Evolutionary conservation across 2,113 vertebrate species (phyloP), one percentile per base, ranked within the genome.

Genomic region (Uropsilus gracilis): DNA sequence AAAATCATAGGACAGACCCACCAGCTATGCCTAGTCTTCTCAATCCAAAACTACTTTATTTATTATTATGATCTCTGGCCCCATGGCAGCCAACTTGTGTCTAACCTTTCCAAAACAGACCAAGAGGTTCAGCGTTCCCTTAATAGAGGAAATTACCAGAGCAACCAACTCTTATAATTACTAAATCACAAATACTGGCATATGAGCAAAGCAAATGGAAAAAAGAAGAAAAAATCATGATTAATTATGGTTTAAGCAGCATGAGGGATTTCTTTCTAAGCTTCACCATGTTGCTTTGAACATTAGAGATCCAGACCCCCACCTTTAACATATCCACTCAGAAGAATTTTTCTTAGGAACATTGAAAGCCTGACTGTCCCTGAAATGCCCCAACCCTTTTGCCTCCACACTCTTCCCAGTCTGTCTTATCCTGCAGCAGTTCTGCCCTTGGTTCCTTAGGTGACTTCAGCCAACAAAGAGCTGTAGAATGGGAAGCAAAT

Each of bases 201-300:
- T 96, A 94, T 97, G 91, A 92, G 93, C 72, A 73, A 80, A 97
- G 50, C 13, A 75, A 89, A 95, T 69, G 18, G 26, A 66, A 39
- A 50, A 73, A 30, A 66, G 34, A 50, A 73, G 24, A 91, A 72
- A 44, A 94, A 94, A 32, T 50, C 89, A 61, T 32, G 96, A 95
- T 95, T 98, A 97, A 98, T 96, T 98, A 98, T 94, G 94, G 86
- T 91, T 97, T 95, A 97, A 95, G 88, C 96, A 50, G 57, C 34
- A 91, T 93, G 89, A 97, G 90, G 68, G 32, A 68, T 95, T 97
- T 98, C 91, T 97, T 97, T 94, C 94, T 6, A 0, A 92, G 84
- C 94, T 80, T 94, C 66, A 37, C 86, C 66, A 28, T 90, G 80
- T 97, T 97, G 95, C 89, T 98, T 95, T 89, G 68, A 85, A 84